Percentiles rank a stretch among this genome's conserved stretches.
Evolutionary conservation across 2,888 invertebrate genomes (phyloP).

Genomic region (Hypomecis punctinalis): DNA sequence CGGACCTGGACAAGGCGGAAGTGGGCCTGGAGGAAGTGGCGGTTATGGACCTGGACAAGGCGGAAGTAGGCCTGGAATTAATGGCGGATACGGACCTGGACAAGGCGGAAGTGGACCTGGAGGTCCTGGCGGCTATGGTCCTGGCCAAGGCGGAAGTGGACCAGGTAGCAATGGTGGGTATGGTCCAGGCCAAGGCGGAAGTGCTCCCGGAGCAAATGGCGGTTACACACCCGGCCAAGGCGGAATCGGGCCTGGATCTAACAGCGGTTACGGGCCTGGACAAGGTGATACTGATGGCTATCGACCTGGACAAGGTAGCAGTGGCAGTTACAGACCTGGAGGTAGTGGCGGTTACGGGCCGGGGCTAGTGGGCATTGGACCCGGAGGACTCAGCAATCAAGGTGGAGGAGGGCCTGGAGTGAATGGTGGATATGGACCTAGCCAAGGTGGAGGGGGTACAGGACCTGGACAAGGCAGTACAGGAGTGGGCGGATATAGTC

Average conservation of each 20-base stretch:
- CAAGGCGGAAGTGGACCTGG: conserved; percentile 14
- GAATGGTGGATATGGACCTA: conserved; percentile 14
- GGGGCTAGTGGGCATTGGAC: conserved; percentile 10
- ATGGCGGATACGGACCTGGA: conserved; percentile 27
- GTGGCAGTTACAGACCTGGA: conserved; percentile 12
- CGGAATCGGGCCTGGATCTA: conserved; percentile 7
- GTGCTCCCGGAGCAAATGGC: neutral
- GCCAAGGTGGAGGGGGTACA: conserved; percentile 3
- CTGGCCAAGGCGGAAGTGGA: conserved; percentile 23
- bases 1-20: conserved; percentile 12
- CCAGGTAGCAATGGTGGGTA: conserved; percentile 36
- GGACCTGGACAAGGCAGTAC: conserved; percentile 20
- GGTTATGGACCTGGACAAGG: conserved; percentile 39
- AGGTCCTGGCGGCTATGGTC: conserved; percentile 20
- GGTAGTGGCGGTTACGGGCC: conserved; percentile 9
- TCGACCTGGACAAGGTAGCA: conserved; percentile 3
- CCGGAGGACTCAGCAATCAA: conserved; percentile 18
- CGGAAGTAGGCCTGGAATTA: conserved; percentile 3
- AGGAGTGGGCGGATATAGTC: conserved; percentile 15
- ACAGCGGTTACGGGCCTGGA: conserved; percentile 35
- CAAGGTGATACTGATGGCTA: conserved; percentile 13
- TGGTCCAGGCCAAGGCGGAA: conserved; percentile 34
- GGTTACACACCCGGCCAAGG: conserved; percentile 26
- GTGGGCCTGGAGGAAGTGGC: conserved; percentile 27
- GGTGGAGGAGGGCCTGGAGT: neutral